Evolutionary conservation across 2,113 vertebrate genomes (phyloP), one percentile per base, ranked within the genome.

Genomic region (Sorex araneus): DNA sequence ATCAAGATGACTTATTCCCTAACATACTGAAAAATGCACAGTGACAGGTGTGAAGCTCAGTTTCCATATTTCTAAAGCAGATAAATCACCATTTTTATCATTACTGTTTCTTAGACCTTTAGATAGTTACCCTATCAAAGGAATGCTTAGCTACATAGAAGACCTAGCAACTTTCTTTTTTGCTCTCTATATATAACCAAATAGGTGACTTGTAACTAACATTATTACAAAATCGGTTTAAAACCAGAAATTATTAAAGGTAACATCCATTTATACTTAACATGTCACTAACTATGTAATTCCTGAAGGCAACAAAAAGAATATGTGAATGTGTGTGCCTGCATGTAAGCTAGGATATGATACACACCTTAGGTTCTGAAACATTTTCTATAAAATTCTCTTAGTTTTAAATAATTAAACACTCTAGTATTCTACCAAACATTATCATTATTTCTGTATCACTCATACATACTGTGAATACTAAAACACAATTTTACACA

Each of bases 251-350:
- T 70, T 69, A 71, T 34, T 88, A 74, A 90, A 85, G 57, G 6
- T 36, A 71, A 40, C 15, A 23, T 9, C 8, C 63, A 79, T 47
- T 91, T 89, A 78, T 8, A 67, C 15, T 28, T 74, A 84, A 50
- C 43, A 1, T 11, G 67, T 80, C 28, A 12, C 0, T n/a, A 87
- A 63, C 43, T 60, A 5, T 1, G 25, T 0, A 74, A 69, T 80
- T 90, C 27, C 11, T 78, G 63, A 95, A 94, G 94, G 80, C 30
- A 95, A 30, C 34, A 30, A 73, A 54, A 36, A 27, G 2, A 27
- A 11, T 47, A n/a, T 78, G 12, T 32, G 2, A 27, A 11, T 47
- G 27, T 78, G 12, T 32, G 8, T 30, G 43, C 60, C 19, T 23
- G 19, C 25, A 23, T 63, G 60, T 63, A 63, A 63, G 60, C 6